Evolutionary conservation across 2,797 vertebrate genomes (phyloP), one percentile per base, ranked within the genome.

Genomic region (Lerista edwardsae): DNA sequence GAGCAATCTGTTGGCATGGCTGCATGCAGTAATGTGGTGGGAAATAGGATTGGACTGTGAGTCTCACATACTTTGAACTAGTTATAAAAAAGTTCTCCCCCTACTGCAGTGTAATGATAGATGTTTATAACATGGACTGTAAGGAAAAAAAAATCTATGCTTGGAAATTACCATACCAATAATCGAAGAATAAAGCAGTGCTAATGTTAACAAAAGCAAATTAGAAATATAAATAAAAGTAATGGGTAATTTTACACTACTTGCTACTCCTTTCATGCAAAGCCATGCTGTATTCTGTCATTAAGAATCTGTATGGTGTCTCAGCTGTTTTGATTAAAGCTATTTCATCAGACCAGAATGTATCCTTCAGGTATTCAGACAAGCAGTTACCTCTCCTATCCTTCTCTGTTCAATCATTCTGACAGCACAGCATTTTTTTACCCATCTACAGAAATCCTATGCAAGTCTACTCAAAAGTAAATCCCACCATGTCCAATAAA

Each of bases 261-360:
- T 27, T 39, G 4, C 31, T 80, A 10, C 31, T 57, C 55, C 55
- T 23, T 74, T 9, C 57, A 79, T 6, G 6, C 34, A 76, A 83
- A n/a, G 62, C 17, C 14, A 72, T 31, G 65, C 0, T 10, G 87
- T 23, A 17, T 61, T 41, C 0, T 47, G 12, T 41, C 75, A 69
- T 72, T 51, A 86, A 80, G 41, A 88, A 88, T 85, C 69, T 44
- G 68, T 2, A 80, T 65, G 7, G 7, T 10, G 2, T 2, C 86
- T 86, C 82, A 64, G 78, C 31, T 68, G 7, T 47, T 29, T 75
- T 83, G 34, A 73, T 84, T 80, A 84, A 88, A 89, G 85, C 65
- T 2, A 4, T 73, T n/a, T 14, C 14, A 17, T 75, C 23, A 75
- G 80, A 25, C 2, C 85, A 81, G 84, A 81, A 31, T 29, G 19